Conservation (phyloP, 2,113 vertebrate species). For the Dicrurus megarhynchus region DNA sequence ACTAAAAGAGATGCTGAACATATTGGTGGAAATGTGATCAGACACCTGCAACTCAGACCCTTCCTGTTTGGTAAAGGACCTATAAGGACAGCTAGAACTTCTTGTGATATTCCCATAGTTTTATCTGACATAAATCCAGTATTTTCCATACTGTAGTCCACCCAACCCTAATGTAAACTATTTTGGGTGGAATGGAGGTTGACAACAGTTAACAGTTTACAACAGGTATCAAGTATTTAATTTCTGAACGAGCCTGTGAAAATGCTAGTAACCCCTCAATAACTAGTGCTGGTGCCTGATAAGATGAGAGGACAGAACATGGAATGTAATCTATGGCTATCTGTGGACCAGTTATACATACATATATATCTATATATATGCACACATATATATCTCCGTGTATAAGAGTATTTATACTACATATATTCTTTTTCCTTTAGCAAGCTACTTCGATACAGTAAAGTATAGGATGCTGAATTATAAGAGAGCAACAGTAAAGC, state of each 20-base stretch:
- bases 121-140: background rate
- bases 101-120: background rate
- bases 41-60: conserved; percentile 18
- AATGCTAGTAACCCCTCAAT: background rate
- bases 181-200: background rate
- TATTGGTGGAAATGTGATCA: conserved; percentile 7
- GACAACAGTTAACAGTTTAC: background rate
- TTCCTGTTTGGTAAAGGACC: conserved; percentile 8
- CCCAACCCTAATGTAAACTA: background rate
- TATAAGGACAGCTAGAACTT: background rate
- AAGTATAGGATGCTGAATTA: background rate
- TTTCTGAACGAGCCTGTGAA: background rate
- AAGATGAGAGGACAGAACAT: background rate
- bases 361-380: background rate
- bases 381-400: background rate
- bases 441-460: conserved; percentile 8
- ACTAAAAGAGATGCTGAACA: conserved; percentile 21
- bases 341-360: background rate
- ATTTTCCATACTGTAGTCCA: background rate
- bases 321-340: background rate
- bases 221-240: background rate
- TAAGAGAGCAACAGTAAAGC: background rate
- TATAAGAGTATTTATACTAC: background rate
- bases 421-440: background rate
- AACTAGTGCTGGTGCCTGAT: background rate